These are phyloP conservation scores for Indri indri DNA, from an alignment of 2,113 vertebrate species.

Conservation along the genomic window DNA sequence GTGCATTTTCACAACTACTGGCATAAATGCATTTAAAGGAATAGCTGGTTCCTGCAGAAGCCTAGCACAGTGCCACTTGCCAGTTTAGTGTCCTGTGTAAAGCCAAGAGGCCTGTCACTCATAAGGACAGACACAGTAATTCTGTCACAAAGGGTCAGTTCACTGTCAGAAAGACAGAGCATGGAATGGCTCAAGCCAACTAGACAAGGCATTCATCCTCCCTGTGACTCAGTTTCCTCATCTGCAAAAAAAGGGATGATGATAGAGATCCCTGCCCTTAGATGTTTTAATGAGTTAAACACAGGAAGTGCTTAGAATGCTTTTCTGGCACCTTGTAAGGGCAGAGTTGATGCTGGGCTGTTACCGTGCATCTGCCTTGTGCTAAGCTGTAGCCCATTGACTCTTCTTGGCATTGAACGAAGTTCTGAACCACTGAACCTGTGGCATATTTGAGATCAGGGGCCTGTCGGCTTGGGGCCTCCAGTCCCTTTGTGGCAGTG, in stretches of 20 bases:
- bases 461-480: background rate
- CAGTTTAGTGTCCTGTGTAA: background rate
- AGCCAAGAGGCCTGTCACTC: background rate
- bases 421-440: background rate
- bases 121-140: background rate
- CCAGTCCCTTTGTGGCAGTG: too few species aligned
- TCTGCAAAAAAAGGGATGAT: background rate
- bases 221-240: background rate
- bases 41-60: background rate
- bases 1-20: background rate
- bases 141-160: background rate
- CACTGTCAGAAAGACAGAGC: background rate
- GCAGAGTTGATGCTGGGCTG: background rate
- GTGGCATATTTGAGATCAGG: background rate
- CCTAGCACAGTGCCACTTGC: background rate
- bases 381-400: background rate
- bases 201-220: background rate
- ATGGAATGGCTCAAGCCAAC: background rate
- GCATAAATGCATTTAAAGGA: background rate
- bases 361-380: background rate
- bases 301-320: background rate
- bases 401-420: background rate
- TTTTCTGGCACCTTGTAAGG: background rate
- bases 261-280: background rate
- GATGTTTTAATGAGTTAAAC: background rate